A percentile compares a stretch with the other conserved stretches of the same genome.
phyloP scores from a whole-genome alignment of 2,113 vertebrate genomes.

The Sapajus apella region DNA sequence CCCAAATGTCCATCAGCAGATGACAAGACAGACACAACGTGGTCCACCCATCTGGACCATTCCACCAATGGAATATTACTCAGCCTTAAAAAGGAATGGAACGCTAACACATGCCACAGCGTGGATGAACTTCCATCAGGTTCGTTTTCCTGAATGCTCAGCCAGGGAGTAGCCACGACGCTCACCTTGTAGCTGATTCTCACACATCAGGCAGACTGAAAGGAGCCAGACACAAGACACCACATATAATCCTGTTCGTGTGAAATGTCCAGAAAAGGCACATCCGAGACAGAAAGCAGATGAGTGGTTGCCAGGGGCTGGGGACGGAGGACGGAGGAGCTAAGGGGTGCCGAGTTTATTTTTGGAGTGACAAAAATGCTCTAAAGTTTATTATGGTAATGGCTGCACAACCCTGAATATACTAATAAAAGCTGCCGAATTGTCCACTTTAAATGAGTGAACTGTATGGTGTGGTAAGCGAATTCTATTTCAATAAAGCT shows the following conservation, averaged over 20 bases:
- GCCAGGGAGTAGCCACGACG: no score
- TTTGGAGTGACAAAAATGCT: background rate
- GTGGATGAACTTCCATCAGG: background rate
- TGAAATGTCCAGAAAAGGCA: background rate
- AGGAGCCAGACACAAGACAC: background rate
- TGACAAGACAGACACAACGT: background rate
- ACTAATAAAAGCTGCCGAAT: background rate
- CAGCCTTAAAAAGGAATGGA: background rate
- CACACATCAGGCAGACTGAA: background rate
- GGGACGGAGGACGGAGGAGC: background rate
- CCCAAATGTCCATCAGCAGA: background rate
- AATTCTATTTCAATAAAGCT: background rate
- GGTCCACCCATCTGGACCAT: background rate
- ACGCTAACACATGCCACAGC: background rate
- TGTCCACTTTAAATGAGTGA: background rate
- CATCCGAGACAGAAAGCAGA: background rate
- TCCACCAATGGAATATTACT: background rate
- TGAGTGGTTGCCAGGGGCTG: background rate
- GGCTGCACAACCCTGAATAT: background rate
- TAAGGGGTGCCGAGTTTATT: background rate
- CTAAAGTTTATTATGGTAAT: background rate
- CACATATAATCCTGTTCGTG: background rate
- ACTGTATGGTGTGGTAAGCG: fast-evolving
- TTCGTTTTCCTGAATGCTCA: no score
- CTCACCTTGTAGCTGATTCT: no score